phyloP scores from a whole-genome alignment of 2,113 vertebrate species.

The Sclerurus mexicanus region DNA sequence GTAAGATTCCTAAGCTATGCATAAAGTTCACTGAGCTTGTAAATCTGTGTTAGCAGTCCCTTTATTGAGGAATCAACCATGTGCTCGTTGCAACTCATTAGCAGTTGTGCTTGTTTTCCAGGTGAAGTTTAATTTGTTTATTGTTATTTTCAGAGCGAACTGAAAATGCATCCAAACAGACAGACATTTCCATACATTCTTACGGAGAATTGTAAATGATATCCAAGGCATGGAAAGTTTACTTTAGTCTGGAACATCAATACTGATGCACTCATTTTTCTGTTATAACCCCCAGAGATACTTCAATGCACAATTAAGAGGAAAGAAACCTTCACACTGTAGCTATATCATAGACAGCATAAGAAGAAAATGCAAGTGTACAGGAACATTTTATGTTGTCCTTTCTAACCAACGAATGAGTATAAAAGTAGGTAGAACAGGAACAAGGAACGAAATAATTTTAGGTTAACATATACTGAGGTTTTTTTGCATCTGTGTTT shows the following conservation, averaged over 20 bases:
- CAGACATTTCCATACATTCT: background rate
- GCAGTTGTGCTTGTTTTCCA: background rate
- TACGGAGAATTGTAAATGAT: background rate
- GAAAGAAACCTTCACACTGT: background rate
- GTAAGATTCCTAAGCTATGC: background rate
- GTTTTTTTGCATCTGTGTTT: background rate
- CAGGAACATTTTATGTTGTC: background rate
- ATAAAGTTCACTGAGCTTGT: background rate
- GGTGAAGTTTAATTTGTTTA: background rate
- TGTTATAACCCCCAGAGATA: background rate
- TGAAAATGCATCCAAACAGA: background rate
- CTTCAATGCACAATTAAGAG: background rate
- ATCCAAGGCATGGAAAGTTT: background rate
- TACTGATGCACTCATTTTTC: background rate
- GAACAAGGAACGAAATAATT: background rate
- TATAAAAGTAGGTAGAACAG: background rate
- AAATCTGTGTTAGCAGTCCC: background rate
- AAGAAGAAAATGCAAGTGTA: background rate
- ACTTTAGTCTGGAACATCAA: background rate
- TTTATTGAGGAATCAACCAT: accelerated
- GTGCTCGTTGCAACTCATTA: background rate
- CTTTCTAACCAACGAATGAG: background rate
- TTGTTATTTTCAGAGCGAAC: background rate
- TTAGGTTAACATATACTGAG: background rate
- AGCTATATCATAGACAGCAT: background rate